Conservation (phyloP, 2,797 vertebrate species). For the Morus bassanus region DNA sequence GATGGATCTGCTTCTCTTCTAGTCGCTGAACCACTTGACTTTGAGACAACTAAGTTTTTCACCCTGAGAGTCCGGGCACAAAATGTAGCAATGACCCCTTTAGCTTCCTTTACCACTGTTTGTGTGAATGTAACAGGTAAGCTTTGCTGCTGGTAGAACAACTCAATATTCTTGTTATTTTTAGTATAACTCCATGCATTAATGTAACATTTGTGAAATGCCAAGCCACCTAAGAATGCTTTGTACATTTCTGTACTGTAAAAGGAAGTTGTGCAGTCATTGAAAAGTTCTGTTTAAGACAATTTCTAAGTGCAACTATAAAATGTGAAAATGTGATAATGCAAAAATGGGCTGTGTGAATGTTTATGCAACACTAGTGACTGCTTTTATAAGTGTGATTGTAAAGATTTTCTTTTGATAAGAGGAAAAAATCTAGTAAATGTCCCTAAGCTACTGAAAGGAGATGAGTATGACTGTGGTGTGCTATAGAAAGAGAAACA, state of each 20-base stretch:
- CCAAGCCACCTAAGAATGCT: neutral
- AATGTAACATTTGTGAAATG: neutral
- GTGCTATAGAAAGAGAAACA: neutral
- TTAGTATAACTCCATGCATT: neutral
- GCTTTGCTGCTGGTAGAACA: neutral
- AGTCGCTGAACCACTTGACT: slow-evolving; percentile 88
- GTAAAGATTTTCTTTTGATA: neutral
- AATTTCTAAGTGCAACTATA: neutral
- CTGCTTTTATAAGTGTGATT: neutral
- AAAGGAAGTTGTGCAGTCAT: neutral
- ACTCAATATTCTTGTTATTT: neutral
- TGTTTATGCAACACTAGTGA: neutral
- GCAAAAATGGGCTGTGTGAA: neutral
- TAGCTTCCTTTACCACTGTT: slow-evolving; percentile 87
- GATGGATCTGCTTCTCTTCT: slow-evolving; percentile 87
- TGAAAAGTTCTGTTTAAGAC: neutral
- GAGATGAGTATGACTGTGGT: neutral
- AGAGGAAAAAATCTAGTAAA: neutral
- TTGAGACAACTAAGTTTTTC: slow-evolving; percentile 84
- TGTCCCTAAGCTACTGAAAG: neutral
- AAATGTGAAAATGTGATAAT: neutral
- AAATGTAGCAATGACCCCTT: slow-evolving; percentile 84
- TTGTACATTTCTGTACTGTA: neutral
- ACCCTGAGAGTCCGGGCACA: slow-evolving; percentile 85
- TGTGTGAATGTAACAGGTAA: slow-evolving; percentile 87